Evolutionary conservation across 2,113 vertebrate genomes (phyloP).

Genomic region (Lampris megalopsis): DNA sequence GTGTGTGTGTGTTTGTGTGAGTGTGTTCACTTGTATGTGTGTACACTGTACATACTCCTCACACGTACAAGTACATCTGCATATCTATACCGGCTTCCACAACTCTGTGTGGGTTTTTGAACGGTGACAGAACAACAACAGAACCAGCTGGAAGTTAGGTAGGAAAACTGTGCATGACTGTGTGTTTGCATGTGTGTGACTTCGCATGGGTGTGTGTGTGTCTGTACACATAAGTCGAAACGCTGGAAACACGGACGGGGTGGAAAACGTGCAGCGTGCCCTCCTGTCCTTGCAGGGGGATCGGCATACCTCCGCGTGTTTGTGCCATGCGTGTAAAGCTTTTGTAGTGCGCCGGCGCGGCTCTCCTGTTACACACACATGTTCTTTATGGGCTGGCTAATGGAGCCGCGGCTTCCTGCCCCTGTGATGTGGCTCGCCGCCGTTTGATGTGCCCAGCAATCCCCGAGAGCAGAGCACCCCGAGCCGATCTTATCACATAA

Average conservation of each 20-base stretch:
- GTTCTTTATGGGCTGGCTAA: conserved; percentile 82
- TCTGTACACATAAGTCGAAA: not conserved
- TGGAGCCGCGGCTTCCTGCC: conserved; percentile 79
- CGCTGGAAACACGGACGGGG: not conserved
- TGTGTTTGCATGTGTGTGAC: not conserved
- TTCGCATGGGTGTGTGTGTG: not conserved
- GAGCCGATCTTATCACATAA: conserved; percentile 80
- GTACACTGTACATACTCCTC: not conserved
- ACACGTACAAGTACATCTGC: not conserved
- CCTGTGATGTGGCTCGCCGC: conserved; percentile 78
- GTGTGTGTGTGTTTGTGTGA: conserved; percentile 1
- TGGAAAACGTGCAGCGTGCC: not conserved
- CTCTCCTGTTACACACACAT: conserved; percentile 78
- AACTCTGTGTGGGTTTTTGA: not conserved
- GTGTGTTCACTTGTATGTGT: not conserved
- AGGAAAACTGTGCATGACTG: not conserved
- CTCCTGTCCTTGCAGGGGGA: conserved; percentile 13
- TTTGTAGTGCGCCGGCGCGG: conserved; percentile 63
- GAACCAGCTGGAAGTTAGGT: not conserved
- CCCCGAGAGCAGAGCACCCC: conserved; percentile 71
- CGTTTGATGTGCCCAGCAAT: conserved; percentile 81
- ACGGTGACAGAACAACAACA: too few relatives aligned
- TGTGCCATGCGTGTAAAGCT: conserved; percentile 60
- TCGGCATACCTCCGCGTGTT: conserved; percentile 46
- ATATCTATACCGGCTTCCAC: not conserved